phyloP scores from a whole-genome alignment of 2,888 invertebrate genomes.

The Phlogophora meticulosa region DNA sequence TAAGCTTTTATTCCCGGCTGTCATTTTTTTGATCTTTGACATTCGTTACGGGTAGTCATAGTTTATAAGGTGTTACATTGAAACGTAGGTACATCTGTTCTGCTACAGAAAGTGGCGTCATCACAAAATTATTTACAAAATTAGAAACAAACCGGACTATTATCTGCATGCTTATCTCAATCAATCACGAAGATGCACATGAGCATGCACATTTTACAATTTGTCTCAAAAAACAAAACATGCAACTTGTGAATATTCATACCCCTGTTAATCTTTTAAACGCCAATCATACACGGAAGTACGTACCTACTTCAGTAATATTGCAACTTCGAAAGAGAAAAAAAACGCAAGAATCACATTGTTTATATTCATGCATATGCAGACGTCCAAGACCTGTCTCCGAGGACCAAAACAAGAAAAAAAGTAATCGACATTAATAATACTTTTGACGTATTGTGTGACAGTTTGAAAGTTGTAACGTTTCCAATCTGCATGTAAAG shows the following conservation, averaged over 20 bases:
- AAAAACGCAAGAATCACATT: constrained; percentile 45
- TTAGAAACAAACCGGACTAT: too few species aligned
- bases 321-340: constrained; percentile 38
- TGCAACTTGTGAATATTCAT: constrained; percentile 35
- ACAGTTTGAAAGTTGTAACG: constrained; percentile 70
- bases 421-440: constrained; percentile 67
- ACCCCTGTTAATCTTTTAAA: constrained; percentile 33
- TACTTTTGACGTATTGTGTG: constrained; percentile 62
- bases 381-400: constrained; percentile 40
- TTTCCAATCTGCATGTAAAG: constrained; percentile 87
- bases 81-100: too few species aligned
- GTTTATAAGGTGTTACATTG: too few species aligned
- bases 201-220: neutral
- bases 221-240: neutral
- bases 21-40: too few species aligned
- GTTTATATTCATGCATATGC: constrained; percentile 47
- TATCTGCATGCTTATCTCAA: neutral
- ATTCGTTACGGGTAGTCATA: too few species aligned
- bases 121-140: too few species aligned
- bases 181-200: neutral
- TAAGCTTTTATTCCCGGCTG: too few species aligned
- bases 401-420: constrained; percentile 60
- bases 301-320: constrained; percentile 3
- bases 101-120: too few species aligned
- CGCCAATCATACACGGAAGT: constrained; percentile 52